Evolutionary conservation across 2,888 invertebrate genomes (phyloP).

Genomic region (Psococerastis gibbosa): DNA sequence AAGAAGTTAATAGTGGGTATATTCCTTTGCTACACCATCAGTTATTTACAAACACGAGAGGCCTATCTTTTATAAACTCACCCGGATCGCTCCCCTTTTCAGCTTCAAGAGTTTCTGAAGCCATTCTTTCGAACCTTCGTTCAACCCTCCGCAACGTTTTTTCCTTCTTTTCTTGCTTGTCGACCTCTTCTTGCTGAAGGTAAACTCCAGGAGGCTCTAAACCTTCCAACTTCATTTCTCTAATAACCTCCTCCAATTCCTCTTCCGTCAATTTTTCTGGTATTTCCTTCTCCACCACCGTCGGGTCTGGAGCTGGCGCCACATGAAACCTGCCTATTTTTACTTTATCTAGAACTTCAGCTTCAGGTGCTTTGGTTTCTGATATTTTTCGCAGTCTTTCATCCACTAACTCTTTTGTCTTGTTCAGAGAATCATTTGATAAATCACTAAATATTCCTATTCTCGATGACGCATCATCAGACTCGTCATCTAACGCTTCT

Average conservation of each 20-base stretch:
- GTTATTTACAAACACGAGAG: too few relatives aligned
- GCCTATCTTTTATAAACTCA: not conserved
- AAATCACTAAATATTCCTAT: conserved; percentile 4
- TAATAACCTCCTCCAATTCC: conserved; percentile 23
- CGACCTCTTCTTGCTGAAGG: not conserved
- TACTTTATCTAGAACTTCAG: conserved; percentile 11
- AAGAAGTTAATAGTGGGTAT: too few relatives aligned
- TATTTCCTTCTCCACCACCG: conserved; percentile 25
- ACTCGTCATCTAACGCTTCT: not conserved
- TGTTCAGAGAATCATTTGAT: conserved; percentile 1
- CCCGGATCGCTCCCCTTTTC: conserved; percentile 17
- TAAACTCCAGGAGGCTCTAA: conserved; percentile 8
- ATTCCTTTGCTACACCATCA: too few relatives aligned
- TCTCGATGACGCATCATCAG: not conserved
- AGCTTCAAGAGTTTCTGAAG: conserved; percentile 28
- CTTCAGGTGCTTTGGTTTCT: conserved; percentile 4
- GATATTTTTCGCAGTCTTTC: conserved; percentile 7
- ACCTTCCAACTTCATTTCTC: conserved; percentile 16
- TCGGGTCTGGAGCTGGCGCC: conserved; percentile 19
- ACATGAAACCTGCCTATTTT: conserved; percentile 8
- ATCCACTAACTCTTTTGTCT: conserved; percentile 6
- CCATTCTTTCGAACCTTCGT: conserved; percentile 31
- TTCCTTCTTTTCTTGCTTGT: conserved; percentile 21
- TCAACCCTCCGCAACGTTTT: conserved; percentile 28
- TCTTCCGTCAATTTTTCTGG: conserved; percentile 24